Conservation (phyloP, 1,140 invertebrate species). For the Hycleus phaleratus region DNA sequence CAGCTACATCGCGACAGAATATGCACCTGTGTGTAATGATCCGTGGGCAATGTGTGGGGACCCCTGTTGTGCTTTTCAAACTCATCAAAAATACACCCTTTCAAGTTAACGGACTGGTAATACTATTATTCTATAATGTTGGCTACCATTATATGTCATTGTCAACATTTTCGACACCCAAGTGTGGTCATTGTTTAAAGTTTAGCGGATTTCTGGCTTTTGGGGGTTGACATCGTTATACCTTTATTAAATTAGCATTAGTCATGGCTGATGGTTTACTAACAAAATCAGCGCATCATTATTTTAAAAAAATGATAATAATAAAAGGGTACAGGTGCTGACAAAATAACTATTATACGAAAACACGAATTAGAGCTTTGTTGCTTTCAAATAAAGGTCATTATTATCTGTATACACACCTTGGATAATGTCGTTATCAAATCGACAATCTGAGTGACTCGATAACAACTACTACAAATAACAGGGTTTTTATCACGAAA, state of each 20-base stretch:
- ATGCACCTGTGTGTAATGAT: constrained; percentile 18
- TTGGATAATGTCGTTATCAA: no score
- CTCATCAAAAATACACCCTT: constrained; percentile 17
- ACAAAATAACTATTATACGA: no score
- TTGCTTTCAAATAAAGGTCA: no score
- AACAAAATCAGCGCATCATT: no score
- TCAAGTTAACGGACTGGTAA: constrained; percentile 12
- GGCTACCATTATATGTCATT: constrained; percentile 13
- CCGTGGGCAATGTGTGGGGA: constrained; percentile 13
- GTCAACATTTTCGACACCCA: constrained; percentile 16
- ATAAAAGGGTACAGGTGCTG: no score
- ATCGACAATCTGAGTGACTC: no score
- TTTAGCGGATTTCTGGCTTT: constrained; percentile 14
- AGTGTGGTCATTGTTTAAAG: constrained; percentile 7
- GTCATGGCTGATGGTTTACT: constrained; percentile 1
- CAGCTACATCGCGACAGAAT: neutral
- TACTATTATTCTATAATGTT: constrained; percentile 15
- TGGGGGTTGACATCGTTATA: constrained; percentile 10
- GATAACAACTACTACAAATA: no score
- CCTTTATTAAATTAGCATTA: constrained; percentile 7
- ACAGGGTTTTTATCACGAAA: no score
- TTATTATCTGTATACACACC: no score
- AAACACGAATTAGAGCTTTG: no score
- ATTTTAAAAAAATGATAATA: no score
- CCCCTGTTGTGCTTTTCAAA: constrained; percentile 14